A percentile compares a stretch with the other conserved stretches of the same genome.
phyloP scores from a whole-genome alignment of 2,888 invertebrate genomes.

The Melanophora roralis region DNA sequence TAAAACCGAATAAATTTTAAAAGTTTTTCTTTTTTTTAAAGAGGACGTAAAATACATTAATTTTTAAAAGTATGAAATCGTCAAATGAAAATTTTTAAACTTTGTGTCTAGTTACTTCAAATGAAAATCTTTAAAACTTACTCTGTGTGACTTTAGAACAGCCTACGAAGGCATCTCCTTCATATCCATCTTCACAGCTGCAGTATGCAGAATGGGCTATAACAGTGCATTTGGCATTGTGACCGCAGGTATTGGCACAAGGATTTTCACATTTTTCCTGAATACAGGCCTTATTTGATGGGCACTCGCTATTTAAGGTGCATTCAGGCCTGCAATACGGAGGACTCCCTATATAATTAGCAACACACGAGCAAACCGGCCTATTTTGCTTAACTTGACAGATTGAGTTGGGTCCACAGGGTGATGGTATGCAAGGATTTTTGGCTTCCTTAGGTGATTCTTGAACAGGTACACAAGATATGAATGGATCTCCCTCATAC shows the following conservation, averaged over 20 bases:
- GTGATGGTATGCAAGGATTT: slow-evolving; percentile 81
- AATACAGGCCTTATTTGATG: slow-evolving; percentile 86
- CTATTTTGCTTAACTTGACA: slow-evolving; percentile 88
- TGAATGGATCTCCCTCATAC: slow-evolving; percentile 89
- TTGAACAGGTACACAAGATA: slow-evolving; percentile 79
- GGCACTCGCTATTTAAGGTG: slow-evolving; percentile 88
- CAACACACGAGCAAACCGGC: slow-evolving; percentile 88
- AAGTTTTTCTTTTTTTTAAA: no score
- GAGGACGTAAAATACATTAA: no score
- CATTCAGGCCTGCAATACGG: slow-evolving; percentile 91
- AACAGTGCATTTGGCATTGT: slow-evolving; percentile 87
- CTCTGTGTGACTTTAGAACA: slow-evolving; percentile 81
- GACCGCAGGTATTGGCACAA: slow-evolving; percentile 87
- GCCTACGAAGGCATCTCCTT: slow-evolving; percentile 90
- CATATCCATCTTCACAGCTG: slow-evolving; percentile 85
- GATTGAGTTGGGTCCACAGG: slow-evolving; percentile 89
- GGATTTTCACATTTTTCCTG: slow-evolving; percentile 90
- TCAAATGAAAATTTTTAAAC: no score
- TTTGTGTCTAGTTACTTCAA: no score
- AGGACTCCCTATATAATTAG: slow-evolving; percentile 88
- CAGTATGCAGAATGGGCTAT: slow-evolving; percentile 89
- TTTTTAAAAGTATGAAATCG: no score
- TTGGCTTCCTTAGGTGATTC: slow-evolving; percentile 66
- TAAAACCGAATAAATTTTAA: no score
- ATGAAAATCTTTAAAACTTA: slow-evolving; percentile 68